Base-by-base conservation (phyloP, 2,797 vertebrate genomes). In the Lithobates sylvaticus region DNA sequence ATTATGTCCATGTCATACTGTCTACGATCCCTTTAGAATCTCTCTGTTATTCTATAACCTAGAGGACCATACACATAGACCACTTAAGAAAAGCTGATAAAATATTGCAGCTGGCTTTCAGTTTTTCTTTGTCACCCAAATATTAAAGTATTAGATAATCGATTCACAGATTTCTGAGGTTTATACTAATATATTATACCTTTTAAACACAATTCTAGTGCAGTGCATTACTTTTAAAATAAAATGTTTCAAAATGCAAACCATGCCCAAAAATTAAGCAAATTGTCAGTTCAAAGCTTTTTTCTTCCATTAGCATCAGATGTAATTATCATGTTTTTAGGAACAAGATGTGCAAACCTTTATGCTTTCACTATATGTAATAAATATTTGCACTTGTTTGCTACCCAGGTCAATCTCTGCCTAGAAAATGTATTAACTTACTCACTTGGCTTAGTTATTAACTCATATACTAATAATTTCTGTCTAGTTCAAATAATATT, bases 261-360 rank as follows among this genome's bases (percentile, higher is more conserved):
- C 21, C 54, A 71, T 81, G 44, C 68, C 58, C 39, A 70, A 80
- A 54, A 18, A 39, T 18, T 81, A 36, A 21, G n/a, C 6, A 61
- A 61, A 61, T 8, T 8, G 21, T n/a, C 54, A 61, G 21, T 61
- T 61, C 21, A 61, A 61, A 61, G 54, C 54, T 61, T 23, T 61
- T 61, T 61, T 61, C 54, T 8, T 61, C 54, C 54, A 61, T 61
- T 61, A 61, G 54, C 54, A n/a, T 61, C 54, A 61, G 21, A 61
- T 5, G 21, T 61, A 61, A 61, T 61, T 61, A 61, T 21, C 54
- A 61, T 61, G 54, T 61, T 61, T 61, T 61, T 61, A 61, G 18
- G 54, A 61, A 61, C 21, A 61, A 61, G 21, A 61, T 61, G 54
- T 61, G 54, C 18, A 61, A 23, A 61, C 21, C 21, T 61, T n/a